Conservation (phyloP, 2,797 vertebrate genomes). For the Peromyscus eremicus region DNA sequence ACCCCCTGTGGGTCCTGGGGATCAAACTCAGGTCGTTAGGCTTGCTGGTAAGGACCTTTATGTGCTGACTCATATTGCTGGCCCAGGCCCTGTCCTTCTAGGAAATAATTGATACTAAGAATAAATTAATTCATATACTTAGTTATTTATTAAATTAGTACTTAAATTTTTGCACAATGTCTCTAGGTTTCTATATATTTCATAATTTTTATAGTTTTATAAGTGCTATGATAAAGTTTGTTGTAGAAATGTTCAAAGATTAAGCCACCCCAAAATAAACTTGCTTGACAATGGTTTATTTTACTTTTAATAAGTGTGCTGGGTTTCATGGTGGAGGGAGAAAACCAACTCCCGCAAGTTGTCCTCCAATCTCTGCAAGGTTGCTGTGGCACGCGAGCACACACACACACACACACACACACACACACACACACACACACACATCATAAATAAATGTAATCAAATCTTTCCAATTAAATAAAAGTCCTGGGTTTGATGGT, state of each 20-base stretch:
- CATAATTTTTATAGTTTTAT: neutral
- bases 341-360: neutral
- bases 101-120: neutral
- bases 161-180: neutral
- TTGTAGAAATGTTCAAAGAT: neutral
- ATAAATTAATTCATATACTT: neutral
- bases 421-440: neutral
- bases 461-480: neutral
- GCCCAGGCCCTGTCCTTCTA: neutral
- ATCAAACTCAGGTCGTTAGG: neutral
- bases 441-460: neutral
- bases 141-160: neutral
- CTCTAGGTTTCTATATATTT: neutral
- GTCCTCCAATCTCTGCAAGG: neutral
- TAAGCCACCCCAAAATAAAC: neutral
- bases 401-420: too few relatives aligned
- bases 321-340: neutral
- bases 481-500: neutral
- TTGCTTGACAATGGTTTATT: neutral
- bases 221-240: neutral
- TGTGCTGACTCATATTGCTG: neutral
- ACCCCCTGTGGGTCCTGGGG: neutral
- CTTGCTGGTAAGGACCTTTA: neutral
- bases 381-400: neutral
- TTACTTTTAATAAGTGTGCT: neutral